phyloP scores from a whole-genome alignment of 1,140 invertebrate species.

The Drosophila trapezifrons region DNA sequence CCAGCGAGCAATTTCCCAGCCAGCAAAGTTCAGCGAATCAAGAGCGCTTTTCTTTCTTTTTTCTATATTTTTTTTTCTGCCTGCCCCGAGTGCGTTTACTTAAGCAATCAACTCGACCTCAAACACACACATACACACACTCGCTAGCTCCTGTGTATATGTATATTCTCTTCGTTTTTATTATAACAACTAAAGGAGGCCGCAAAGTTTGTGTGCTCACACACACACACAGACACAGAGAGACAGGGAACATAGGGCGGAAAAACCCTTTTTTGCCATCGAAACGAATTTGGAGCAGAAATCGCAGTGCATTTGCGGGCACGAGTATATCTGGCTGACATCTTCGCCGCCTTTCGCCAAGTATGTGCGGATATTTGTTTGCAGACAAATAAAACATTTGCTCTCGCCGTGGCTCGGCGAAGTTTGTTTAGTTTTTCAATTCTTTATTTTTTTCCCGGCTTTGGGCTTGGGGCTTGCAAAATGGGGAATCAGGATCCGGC shows the following conservation, averaged over 20 bases:
- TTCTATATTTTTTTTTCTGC: constrained; percentile 14
- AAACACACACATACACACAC: constrained; percentile 62
- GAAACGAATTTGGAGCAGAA: constrained; percentile 73
- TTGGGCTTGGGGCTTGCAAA: constrained; percentile 4
- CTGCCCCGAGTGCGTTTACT: constrained; percentile 78
- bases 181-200: constrained; percentile 80
- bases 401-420: constrained; percentile 38
- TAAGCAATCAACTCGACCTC: constrained; percentile 82
- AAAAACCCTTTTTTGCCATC: constrained; percentile 46
- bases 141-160: constrained; percentile 11
- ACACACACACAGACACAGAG: constrained; percentile 35
- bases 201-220: constrained; percentile 67
- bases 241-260: background rate
- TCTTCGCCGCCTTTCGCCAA: constrained; percentile 20
- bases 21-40: constrained; percentile 73
- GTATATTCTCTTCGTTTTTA: constrained; percentile 68
- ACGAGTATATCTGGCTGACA: constrained; percentile 22
- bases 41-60: constrained; percentile 23
- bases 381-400: constrained; percentile 78
- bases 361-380: constrained; percentile 39
- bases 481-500: constrained; percentile 23
- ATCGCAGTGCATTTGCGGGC: constrained; percentile 69
- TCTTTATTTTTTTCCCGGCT: constrained; percentile 42
- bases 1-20: constrained; percentile 61
- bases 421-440: constrained; percentile 78